These are phyloP conservation scores for Malthinus seriepunctatus DNA, from an alignment of 2,888 invertebrate genomes.

Conservation along the genomic window DNA sequence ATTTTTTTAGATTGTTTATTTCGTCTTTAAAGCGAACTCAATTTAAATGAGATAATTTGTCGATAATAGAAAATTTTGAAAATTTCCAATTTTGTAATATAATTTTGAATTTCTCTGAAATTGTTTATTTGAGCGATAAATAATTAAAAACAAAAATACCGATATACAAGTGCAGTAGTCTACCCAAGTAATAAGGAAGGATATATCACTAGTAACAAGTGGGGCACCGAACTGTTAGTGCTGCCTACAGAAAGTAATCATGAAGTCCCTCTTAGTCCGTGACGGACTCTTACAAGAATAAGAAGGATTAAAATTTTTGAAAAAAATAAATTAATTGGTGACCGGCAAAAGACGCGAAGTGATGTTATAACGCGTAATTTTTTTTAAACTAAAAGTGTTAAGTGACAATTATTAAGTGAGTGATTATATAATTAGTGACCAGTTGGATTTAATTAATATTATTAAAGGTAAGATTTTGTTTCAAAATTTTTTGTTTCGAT, in stretches of 20 bases:
- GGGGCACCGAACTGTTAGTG: conserved; percentile 29
- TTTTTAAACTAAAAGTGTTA: not conserved
- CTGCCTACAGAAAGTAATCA: conserved; percentile 26
- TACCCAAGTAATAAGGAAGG: conserved; percentile 41
- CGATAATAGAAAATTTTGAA: too few species aligned
- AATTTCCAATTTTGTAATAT: too few species aligned
- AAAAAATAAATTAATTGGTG: conserved; percentile 5
- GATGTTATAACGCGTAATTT: not conserved
- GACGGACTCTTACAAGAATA: conserved; percentile 17
- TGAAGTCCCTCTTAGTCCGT: conserved; percentile 21
- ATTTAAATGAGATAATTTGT: too few species aligned
- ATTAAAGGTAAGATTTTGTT: too few species aligned
- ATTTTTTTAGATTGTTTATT: too few species aligned
- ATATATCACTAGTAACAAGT: conserved; percentile 33
- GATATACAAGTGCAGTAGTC: conserved; percentile 25
- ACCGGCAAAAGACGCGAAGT: conserved; percentile 18
- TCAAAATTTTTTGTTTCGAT: not conserved
- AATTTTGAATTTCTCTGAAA: too few species aligned
- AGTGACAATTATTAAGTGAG: not conserved
- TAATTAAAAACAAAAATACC: not conserved
- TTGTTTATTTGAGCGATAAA: not conserved
- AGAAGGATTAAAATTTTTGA: conserved; percentile 17
- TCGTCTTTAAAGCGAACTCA: too few species aligned
- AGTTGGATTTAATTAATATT: not conserved
- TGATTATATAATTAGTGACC: not conserved